These are phyloP conservation scores for Artibeus jamaicensis DNA, from an alignment of 2,797 vertebrate genomes.

Conservation along the genomic window DNA sequence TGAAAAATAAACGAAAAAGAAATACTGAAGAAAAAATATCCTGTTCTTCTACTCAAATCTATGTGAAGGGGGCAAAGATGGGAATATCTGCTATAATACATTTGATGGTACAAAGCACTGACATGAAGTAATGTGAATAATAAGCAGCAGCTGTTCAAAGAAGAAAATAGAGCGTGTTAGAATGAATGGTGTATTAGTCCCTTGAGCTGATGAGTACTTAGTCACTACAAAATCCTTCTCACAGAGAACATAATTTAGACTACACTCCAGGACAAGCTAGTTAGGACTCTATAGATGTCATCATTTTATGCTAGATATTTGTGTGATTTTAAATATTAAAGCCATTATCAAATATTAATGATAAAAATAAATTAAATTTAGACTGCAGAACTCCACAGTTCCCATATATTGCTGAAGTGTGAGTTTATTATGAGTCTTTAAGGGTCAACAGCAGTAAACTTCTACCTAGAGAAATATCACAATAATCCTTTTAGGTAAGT, in stretches of 20 bases:
- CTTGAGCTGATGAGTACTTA: neutral
- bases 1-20: neutral
- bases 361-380: conserved; percentile 76
- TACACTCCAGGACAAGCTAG: neutral
- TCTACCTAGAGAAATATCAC: neutral
- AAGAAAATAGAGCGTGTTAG: conserved; percentile 59
- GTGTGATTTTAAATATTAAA: conserved; percentile 78
- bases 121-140: conserved; percentile 38
- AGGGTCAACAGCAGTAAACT: neutral
- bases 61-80: neutral
- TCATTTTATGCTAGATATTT: conserved; percentile 43
- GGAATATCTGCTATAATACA: neutral
- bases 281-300: conserved; percentile 60
- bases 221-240: conserved; percentile 9
- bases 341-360: conserved; percentile 75
- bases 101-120: neutral
- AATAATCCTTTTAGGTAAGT: neutral
- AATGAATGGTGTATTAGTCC: conserved; percentile 70
- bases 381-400: conserved; percentile 65
- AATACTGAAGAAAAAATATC: neutral
- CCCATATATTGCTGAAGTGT: conserved; percentile 41
- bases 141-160: conserved; percentile 52
- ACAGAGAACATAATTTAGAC: conserved; percentile 39
- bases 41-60: neutral
- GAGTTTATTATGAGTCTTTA: conserved; percentile 54